Conservation (phyloP, 2,888 invertebrate species). For the Drosophila atroscutellata region DNA sequence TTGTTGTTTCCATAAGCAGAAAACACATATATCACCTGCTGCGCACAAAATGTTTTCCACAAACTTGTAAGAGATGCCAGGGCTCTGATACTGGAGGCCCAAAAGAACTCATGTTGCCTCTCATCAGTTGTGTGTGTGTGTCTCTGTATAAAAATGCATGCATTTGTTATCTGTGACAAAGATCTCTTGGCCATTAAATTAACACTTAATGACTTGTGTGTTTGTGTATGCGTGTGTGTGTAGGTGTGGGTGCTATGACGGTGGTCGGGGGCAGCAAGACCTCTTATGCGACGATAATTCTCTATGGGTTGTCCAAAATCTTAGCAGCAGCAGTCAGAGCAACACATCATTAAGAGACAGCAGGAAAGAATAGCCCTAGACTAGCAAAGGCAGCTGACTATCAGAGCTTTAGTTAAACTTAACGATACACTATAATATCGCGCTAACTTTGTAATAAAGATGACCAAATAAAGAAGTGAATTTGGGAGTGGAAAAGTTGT, state of each 20-base stretch:
- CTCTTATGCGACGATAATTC: slow-evolving; percentile 57
- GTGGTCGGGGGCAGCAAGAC: slow-evolving; percentile 39
- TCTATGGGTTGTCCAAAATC: slow-evolving; percentile 69
- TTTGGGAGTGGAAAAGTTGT: not conserved
- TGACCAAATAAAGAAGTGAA: slow-evolving; percentile 5
- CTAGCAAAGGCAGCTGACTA: slow-evolving; percentile 61
- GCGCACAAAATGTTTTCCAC: slow-evolving; percentile 79
- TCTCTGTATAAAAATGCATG: slow-evolving; percentile 63
- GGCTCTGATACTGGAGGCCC: slow-evolving; percentile 61
- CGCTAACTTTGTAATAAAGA: slow-evolving; percentile 29
- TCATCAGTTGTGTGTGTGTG: slow-evolving; percentile 30
- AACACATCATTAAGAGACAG: slow-evolving; percentile 76
- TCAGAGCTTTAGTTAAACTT: slow-evolving; percentile 62
- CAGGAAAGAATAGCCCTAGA: slow-evolving; percentile 51
- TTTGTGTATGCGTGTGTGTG: slow-evolving; percentile 37
- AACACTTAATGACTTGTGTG: slow-evolving; percentile 81
- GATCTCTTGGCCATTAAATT: slow-evolving; percentile 82
- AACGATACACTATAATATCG: slow-evolving; percentile 38
- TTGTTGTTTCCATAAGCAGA: slow-evolving; percentile 60
- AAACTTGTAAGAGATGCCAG: slow-evolving; percentile 79
- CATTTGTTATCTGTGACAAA: slow-evolving; percentile 79
- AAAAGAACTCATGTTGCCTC: slow-evolving; percentile 61
- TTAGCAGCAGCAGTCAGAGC: slow-evolving; percentile 67
- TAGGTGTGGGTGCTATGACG: slow-evolving; percentile 54
- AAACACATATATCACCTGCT: slow-evolving; percentile 80